Percentiles rank a stretch among this genome's conserved stretches.
Evolutionary conservation across 2,797 vertebrate genomes (phyloP).

Genomic region (Chaenodraco wilsoni): DNA sequence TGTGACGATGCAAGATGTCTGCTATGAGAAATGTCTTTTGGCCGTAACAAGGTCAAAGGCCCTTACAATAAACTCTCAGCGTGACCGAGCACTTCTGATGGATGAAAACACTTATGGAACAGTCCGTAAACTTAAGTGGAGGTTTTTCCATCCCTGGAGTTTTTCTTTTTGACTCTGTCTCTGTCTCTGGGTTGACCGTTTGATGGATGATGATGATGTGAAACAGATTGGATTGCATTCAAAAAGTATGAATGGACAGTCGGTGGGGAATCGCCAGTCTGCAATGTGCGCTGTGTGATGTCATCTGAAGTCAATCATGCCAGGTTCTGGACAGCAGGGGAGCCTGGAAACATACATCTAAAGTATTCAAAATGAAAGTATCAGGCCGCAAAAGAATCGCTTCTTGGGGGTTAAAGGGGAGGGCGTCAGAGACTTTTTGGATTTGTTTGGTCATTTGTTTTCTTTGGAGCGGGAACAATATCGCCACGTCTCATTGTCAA

Average conservation of each 20-base stretch:
- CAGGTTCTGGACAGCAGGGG: conserved; percentile 53
- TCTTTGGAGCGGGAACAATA: conserved; percentile 26
- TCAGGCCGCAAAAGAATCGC: conserved; percentile 1
- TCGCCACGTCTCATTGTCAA: conserved; percentile 41
- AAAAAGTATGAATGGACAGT: conserved; percentile 58
- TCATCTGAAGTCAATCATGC: conserved; percentile 68
- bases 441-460: conserved; percentile 50
- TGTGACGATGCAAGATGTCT: too few species aligned
- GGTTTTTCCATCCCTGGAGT: conserved; percentile 50
- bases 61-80: conserved; percentile 39
- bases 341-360: conserved; percentile 52
- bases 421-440: conserved; percentile 38
- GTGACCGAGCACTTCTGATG: conserved; percentile 35
- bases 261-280: conserved; percentile 62
- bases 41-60: conserved; percentile 37
- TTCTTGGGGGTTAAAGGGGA: conserved; percentile 32
- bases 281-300: conserved; percentile 51
- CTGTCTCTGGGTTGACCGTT: conserved; percentile 18
- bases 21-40: not conserved
- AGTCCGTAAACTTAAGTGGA: conserved; percentile 50
- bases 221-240: conserved; percentile 64
- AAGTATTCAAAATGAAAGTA: conserved; percentile 25
- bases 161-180: conserved; percentile 26
- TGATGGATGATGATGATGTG: conserved; percentile 53
- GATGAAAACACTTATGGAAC: conserved; percentile 58